Evolutionary conservation across 2,888 invertebrate genomes (phyloP).

Genomic region (Vanessa cardui): DNA sequence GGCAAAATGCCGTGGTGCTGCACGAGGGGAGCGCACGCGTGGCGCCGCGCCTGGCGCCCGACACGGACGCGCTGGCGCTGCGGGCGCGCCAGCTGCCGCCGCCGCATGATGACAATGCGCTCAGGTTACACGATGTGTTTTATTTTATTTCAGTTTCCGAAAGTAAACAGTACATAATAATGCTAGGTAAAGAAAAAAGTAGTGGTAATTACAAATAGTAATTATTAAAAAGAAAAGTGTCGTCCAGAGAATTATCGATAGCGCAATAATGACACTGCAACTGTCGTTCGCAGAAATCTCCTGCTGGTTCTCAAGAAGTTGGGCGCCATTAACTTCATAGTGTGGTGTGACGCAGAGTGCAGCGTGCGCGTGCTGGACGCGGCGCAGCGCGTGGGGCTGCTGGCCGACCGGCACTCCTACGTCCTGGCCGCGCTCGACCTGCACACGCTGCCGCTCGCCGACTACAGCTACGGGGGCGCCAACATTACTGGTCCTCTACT

Average conservation of each 20-base stretch:
- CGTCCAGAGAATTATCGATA: not conserved
- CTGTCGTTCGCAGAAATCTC: constrained; percentile 50
- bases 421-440: constrained; percentile 64
- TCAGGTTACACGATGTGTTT: not conserved
- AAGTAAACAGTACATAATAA: too few species aligned
- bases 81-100: constrained; percentile 64
- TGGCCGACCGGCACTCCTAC: constrained; percentile 61
- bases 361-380: constrained; percentile 65
- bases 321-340: constrained; percentile 49
- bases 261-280: not conserved
- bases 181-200: too few species aligned
- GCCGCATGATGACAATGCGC: constrained; percentile 46
- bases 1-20: constrained; percentile 66
- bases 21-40: constrained; percentile 60
- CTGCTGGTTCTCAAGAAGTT: constrained; percentile 68
- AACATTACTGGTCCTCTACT: constrained; percentile 60
- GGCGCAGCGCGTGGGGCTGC: constrained; percentile 74
- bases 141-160: too few species aligned
- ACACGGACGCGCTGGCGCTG: constrained; percentile 49
- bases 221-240: too few species aligned
- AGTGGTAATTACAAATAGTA: too few species aligned
- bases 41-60: constrained; percentile 43
- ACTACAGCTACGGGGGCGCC: constrained; percentile 72
- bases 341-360: constrained; percentile 53
- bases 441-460: constrained; percentile 57